These are phyloP conservation scores for Chaetodon trifascialis DNA, from an alignment of 2,113 vertebrate species.

Conservation along the genomic window DNA sequence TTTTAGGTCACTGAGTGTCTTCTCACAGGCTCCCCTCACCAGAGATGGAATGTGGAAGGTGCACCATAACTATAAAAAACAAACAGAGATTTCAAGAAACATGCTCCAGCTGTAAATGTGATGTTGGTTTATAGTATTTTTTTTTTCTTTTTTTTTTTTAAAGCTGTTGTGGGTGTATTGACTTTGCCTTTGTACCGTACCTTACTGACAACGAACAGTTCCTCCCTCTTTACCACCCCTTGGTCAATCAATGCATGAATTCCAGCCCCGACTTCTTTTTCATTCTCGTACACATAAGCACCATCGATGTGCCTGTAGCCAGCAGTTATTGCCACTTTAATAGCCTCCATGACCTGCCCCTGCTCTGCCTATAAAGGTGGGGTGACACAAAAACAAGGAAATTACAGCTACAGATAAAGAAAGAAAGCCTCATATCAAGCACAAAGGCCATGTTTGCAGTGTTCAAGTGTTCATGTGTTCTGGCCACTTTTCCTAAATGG, in stretches of 20 bases:
- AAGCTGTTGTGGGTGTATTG: too few species aligned
- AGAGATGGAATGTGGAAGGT: slow-evolving; percentile 88
- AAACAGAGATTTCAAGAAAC: not conserved
- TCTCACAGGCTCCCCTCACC: slow-evolving; percentile 89
- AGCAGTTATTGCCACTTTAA: slow-evolving; percentile 85
- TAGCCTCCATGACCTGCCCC: slow-evolving; percentile 84
- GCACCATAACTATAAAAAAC: slow-evolving; percentile 88
- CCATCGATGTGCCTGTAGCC: slow-evolving; percentile 93
- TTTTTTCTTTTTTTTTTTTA: too few species aligned
- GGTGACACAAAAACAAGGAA: not conserved
- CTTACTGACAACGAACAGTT: slow-evolving; percentile 94
- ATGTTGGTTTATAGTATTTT: too few species aligned
- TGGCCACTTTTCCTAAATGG: too few species aligned
- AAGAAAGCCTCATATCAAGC: not conserved
- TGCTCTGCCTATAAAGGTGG: slow-evolving; percentile 79
- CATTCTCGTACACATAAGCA: slow-evolving; percentile 90
- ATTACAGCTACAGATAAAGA: not conserved
- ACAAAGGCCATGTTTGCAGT: not conserved
- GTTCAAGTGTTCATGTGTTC: too few species aligned
- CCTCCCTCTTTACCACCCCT: slow-evolving; percentile 87
- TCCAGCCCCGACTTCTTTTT: slow-evolving; percentile 88
- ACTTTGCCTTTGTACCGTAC: slow-evolving; percentile 41
- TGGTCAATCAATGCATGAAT: slow-evolving; percentile 87
- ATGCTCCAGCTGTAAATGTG: not conserved
- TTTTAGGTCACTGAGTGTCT: slow-evolving; percentile 86